Evolutionary conservation across 2,888 invertebrate species (phyloP).

Genomic region (Ephialtes manifestator): DNA sequence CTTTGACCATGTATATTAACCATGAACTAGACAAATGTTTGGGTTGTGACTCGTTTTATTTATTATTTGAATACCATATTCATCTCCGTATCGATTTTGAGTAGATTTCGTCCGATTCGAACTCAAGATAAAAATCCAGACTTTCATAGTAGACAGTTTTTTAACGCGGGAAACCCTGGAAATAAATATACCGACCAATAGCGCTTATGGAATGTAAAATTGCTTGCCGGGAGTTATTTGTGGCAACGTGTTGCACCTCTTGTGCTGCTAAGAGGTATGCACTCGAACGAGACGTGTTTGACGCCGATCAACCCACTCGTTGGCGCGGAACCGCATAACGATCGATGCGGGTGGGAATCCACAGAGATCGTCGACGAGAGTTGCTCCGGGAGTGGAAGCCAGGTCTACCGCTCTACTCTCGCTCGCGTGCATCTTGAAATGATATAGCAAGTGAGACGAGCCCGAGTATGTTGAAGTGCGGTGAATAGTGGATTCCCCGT

Average conservation of each 20-base stretch:
- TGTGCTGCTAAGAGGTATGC: neutral
- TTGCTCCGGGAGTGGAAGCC: neutral
- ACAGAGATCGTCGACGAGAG: constrained; percentile 30
- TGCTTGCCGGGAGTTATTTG: constrained; percentile 20
- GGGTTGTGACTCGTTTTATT: too few species aligned
- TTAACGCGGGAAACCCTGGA: too few species aligned
- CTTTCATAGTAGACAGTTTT: too few species aligned
- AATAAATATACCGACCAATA: too few species aligned
- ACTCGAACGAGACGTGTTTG: constrained; percentile 37
- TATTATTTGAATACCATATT: too few species aligned
- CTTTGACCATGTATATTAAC: too few species aligned
- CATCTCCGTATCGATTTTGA: too few species aligned
- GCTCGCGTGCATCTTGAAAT: constrained; percentile 18
- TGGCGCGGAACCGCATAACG: constrained; percentile 24
- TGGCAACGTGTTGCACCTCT: constrained; percentile 54
- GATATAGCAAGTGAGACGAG: constrained; percentile 37
- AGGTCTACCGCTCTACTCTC: neutral
- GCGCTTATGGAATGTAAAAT: neutral
- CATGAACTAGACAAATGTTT: too few species aligned
- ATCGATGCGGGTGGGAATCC: constrained; percentile 36
- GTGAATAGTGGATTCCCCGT: constrained; percentile 7
- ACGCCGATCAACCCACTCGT: constrained; percentile 47
- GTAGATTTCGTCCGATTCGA: too few species aligned
- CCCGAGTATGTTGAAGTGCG: neutral
- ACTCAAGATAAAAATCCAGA: too few species aligned